Evolutionary conservation across 1,140 invertebrate species (phyloP).

Genomic region (Carcinoscorpius rotundicauda): DNA sequence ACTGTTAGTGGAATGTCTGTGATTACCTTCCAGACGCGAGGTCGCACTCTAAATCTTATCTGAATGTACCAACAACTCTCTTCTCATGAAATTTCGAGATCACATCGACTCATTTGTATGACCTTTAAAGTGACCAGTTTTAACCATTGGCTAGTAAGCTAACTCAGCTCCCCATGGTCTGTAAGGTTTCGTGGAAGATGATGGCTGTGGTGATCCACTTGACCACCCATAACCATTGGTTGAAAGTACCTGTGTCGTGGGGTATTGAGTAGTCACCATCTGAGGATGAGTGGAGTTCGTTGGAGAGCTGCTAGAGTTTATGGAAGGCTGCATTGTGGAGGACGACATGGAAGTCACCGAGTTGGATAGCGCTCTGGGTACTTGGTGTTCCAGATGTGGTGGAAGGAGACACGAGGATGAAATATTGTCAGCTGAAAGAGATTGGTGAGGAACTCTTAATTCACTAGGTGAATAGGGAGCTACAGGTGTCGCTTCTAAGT

Average conservation of each 20-base stretch:
- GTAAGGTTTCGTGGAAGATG: conserved; percentile 52
- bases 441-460: too few relatives aligned
- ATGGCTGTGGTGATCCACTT: conserved; percentile 4
- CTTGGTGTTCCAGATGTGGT: too few relatives aligned
- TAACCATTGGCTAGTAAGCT: conserved; percentile 51
- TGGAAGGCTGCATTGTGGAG: conserved; percentile 19
- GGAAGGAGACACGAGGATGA: too few relatives aligned
- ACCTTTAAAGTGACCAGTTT: not conserved
- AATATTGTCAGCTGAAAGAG: too few relatives aligned
- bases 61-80: not conserved
- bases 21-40: not conserved
- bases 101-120: not conserved
- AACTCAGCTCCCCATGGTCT: conserved; percentile 91
- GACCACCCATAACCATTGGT: conserved; percentile 20
- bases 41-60: not conserved
- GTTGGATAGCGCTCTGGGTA: too few relatives aligned
- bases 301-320: conserved; percentile 13
- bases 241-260: conserved; percentile 25
- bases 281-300: conserved; percentile 20
- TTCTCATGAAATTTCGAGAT: not conserved
- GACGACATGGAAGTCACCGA: not conserved
- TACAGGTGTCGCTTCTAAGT: not conserved
- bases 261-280: conserved; percentile 37
- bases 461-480: not conserved
- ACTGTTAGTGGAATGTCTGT: too few relatives aligned